Conservation (phyloP, 2,888 invertebrate species). For the Pachymerium ferrugineum region DNA sequence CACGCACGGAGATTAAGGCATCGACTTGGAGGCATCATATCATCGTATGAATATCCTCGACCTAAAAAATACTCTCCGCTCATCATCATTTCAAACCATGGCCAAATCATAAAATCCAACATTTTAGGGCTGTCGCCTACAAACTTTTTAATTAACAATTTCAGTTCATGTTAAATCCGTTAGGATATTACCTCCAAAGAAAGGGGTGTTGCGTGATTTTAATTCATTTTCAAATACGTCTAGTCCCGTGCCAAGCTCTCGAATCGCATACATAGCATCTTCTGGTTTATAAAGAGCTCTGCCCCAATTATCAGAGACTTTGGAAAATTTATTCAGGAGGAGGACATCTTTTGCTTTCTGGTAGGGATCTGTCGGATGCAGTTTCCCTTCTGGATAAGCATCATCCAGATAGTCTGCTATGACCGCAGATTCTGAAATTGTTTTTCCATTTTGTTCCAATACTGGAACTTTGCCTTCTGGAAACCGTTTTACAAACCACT, state of each 20-base stretch:
- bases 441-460: neutral
- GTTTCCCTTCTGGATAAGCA: neutral
- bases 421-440: neutral
- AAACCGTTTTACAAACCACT: slow-evolving; percentile 23
- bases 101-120: slow-evolving; percentile 32
- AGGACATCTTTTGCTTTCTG: slow-evolving; percentile 11
- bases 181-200: neutral
- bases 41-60: neutral
- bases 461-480: slow-evolving; percentile 23
- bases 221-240: neutral
- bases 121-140: neutral
- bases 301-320: neutral
- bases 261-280: neutral
- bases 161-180: neutral
- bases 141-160: neutral
- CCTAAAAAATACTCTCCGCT: neutral
- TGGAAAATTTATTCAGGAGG: neutral
- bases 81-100: slow-evolving; percentile 26
- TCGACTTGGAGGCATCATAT: neutral
- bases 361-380: slow-evolving; percentile 15
- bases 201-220: neutral
- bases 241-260: neutral
- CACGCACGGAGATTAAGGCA: neutral
- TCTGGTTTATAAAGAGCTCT: neutral
- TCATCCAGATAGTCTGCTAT: slow-evolving; percentile 31